Conservation (phyloP, 2,113 vertebrate species). For the Gymnarchus niloticus region DNA sequence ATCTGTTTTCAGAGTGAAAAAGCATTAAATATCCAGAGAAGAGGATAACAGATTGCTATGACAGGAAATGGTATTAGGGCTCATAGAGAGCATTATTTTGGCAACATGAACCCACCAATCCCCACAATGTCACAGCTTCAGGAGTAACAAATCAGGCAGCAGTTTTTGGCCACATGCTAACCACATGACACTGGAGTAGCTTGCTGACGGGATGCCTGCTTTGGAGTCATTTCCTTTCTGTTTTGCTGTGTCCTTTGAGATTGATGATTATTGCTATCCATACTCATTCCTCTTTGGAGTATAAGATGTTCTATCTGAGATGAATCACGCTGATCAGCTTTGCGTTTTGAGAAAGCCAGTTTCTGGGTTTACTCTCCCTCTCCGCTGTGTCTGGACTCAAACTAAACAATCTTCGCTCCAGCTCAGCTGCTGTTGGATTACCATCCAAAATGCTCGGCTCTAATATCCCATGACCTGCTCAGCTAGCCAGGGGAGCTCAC, state of each 20-base stretch:
- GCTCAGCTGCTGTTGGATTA: not conserved
- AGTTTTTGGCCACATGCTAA: not conserved
- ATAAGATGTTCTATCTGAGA: not conserved
- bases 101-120: not conserved
- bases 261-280: not conserved
- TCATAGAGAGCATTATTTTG: not conserved
- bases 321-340: not conserved
- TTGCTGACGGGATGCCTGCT: not conserved
- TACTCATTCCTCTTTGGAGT: not conserved
- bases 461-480: not conserved
- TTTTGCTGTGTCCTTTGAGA: not conserved
- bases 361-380: not conserved
- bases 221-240: slow-evolving; percentile 2
- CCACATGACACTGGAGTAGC: not conserved
- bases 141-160: not conserved
- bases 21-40: not conserved
- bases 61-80: not conserved
- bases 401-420: not conserved
- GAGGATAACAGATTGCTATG: not conserved
- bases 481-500: not conserved
- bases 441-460: not conserved
- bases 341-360: no score
- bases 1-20: not conserved
- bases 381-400: not conserved
- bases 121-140: not conserved